phyloP scores from a whole-genome alignment of 2,797 vertebrate species.

The Menidia menidia region DNA sequence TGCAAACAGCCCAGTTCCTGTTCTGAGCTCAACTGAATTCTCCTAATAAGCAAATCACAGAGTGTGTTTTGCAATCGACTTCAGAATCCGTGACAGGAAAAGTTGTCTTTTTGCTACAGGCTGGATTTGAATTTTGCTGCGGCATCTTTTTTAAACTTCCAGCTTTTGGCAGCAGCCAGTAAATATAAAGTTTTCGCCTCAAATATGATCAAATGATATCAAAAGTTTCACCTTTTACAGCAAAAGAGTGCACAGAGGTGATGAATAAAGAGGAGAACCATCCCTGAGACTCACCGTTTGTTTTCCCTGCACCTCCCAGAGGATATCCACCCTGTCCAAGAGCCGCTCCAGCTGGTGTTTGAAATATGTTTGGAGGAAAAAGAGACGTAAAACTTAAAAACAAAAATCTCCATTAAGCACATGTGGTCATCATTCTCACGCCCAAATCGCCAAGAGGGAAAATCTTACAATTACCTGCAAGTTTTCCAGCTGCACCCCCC shows the following conservation, averaged over 20 bases:
- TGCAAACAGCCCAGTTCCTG: not conserved
- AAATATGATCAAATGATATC: too few relatives aligned
- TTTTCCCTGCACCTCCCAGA: constrained; percentile 43
- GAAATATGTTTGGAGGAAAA: not conserved
- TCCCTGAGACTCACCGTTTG: constrained; percentile 33
- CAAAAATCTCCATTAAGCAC: not conserved
- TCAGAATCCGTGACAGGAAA: not conserved
- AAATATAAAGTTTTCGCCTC: too few relatives aligned
- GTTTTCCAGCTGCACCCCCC: constrained; percentile 75
- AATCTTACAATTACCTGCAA: constrained; percentile 52
- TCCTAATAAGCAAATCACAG: not conserved
- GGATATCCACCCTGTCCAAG: constrained; percentile 64
- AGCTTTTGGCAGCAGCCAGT: not conserved
- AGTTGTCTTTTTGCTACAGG: too few relatives aligned
- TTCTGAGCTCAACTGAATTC: not conserved
- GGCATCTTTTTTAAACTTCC: too few relatives aligned
- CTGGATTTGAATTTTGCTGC: too few relatives aligned
- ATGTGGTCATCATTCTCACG: not conserved
- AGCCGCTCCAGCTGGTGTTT: constrained; percentile 45
- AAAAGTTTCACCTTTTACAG: too few relatives aligned
- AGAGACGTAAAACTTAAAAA: not conserved
- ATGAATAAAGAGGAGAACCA: not conserved
- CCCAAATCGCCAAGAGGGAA: not conserved
- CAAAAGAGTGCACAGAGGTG: too few relatives aligned
- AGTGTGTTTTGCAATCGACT: not conserved